Percentiles rank a stretch among this genome's conserved stretches.
These are phyloP conservation scores for Phrynocephalus vlangalii DNA, from an alignment of 2,797 vertebrate species.

Conservation along the genomic window DNA sequence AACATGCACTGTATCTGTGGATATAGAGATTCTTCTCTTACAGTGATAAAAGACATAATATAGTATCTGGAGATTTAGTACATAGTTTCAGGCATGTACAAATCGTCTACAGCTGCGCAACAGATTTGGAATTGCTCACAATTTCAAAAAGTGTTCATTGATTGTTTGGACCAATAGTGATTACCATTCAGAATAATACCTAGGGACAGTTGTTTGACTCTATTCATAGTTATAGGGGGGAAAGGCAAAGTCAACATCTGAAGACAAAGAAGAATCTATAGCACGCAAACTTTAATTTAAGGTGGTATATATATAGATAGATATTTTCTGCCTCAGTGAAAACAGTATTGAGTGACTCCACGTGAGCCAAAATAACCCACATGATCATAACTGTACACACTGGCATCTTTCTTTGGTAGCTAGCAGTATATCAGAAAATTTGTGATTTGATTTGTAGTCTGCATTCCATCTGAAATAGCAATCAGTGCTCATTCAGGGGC, in stretches of 20 bases:
- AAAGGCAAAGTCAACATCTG: slow-evolving; percentile 1
- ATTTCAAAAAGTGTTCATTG: slow-evolving; percentile 32
- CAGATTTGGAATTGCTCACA: slow-evolving; percentile 26
- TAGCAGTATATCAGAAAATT: no score
- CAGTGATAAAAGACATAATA: background rate
- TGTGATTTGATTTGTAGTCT: no score
- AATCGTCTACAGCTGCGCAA: slow-evolving; percentile 35
- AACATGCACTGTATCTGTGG: background rate
- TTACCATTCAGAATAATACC: slow-evolving; percentile 31
- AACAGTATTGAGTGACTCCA: slow-evolving; percentile 55
- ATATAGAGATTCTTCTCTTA: slow-evolving; percentile 10
- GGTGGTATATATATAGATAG: background rate
- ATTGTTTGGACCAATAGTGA: background rate
- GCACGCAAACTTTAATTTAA: slow-evolving; percentile 4
- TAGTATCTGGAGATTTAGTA: background rate
- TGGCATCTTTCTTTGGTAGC: slow-evolving; percentile 58
- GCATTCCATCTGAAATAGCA: no score
- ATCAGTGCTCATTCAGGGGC: no score
- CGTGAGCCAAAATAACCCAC: slow-evolving; percentile 23
- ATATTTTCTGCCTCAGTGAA: slow-evolving; percentile 56
- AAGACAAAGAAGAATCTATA: slow-evolving; percentile 21
- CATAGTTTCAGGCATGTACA: slow-evolving; percentile 36
- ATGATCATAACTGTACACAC: slow-evolving; percentile 65
- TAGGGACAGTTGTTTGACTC: slow-evolving; percentile 13
- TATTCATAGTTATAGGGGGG: slow-evolving; percentile 27